These are phyloP conservation scores for Nineta flava DNA, from an alignment of 2,888 invertebrate genomes.

Conservation along the genomic window DNA sequence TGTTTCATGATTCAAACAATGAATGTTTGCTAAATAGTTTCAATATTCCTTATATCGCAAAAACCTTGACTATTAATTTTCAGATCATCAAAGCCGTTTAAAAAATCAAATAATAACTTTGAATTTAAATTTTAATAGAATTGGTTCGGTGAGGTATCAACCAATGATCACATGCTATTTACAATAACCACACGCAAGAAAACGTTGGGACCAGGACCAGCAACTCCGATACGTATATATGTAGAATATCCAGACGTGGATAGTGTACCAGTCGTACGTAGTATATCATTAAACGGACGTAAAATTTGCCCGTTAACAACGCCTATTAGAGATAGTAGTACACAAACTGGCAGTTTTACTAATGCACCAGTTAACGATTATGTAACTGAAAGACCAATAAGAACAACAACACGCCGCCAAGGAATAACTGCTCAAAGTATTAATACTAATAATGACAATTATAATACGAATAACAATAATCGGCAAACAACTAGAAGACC, in stretches of 20 bases:
- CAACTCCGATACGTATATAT: constrained; percentile 32
- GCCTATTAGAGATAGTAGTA: constrained; percentile 28
- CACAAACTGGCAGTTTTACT: background rate
- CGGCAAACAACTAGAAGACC: no score
- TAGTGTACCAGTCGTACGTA: constrained; percentile 28
- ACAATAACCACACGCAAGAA: constrained; percentile 36
- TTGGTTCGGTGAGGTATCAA: constrained; percentile 38
- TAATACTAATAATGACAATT: no score
- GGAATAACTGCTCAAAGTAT: background rate
- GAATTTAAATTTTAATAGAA: constrained; percentile 31
- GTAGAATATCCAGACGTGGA: constrained; percentile 32
- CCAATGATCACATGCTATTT: constrained; percentile 35
- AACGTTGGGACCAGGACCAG: constrained; percentile 33
- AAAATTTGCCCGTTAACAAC: constrained; percentile 26
- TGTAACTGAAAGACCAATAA: background rate
- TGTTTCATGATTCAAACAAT: no score
- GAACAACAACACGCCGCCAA: background rate
- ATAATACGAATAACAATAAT: no score
- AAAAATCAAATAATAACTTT: no score
- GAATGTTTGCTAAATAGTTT: no score
- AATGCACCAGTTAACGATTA: background rate
- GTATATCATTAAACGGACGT: constrained; percentile 34
- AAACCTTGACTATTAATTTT: no score
- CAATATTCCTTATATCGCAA: no score
- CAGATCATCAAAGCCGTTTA: no score